Base-by-base conservation (phyloP, 1,140 invertebrate species). In the Arion vulgaris region DNA sequence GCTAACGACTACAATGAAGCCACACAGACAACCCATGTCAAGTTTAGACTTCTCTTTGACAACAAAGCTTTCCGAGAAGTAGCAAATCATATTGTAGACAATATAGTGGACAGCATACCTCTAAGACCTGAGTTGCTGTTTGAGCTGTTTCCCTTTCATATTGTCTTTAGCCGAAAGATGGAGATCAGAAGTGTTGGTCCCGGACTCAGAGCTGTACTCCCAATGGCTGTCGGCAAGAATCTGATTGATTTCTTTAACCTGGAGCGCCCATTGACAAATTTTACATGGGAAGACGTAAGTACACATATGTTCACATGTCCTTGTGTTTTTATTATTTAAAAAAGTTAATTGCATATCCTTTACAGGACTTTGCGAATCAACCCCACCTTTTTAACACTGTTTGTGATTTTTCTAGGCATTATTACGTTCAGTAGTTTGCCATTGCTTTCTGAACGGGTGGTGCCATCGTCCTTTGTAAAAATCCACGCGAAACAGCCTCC, bases 61-160 rank as follows among this genome's bases (percentile, higher is more conserved):
- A 99, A 99, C 93, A 94, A 95, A 57, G 97, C 96, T 0, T 94
- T 91, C 85, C 81, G 85, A 19, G 85, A 89, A 26, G 51, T 73
- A 69, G 45, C 83, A 74, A 76, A 87, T 68, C 34, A 36, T 11
- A 75, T 84, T 26, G 73, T 81, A 36, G 83, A 87, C 49, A 87
- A 87, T 19, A 81, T 85, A 68, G 81, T 83, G 39, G 82, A 89
- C 72, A 81, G 83, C 75, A 83, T 87, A 34, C 86, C 89, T 1
- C 83, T 93, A n/a, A 85, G 96, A 57, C 98, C 86, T 95, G 91
- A 93, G 32, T 88, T 98, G 9, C 94, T 99, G 17, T 98, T 99
- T 87, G 97, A 99, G 91, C 97, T 99, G 88, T 99, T 99, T 92
- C 98, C 98, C 9, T 99, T 99, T 93, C 98, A 97, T 92, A 96